Evolutionary conservation across 2,888 invertebrate genomes (phyloP).

Genomic region (Anagyrus pseudococci): DNA sequence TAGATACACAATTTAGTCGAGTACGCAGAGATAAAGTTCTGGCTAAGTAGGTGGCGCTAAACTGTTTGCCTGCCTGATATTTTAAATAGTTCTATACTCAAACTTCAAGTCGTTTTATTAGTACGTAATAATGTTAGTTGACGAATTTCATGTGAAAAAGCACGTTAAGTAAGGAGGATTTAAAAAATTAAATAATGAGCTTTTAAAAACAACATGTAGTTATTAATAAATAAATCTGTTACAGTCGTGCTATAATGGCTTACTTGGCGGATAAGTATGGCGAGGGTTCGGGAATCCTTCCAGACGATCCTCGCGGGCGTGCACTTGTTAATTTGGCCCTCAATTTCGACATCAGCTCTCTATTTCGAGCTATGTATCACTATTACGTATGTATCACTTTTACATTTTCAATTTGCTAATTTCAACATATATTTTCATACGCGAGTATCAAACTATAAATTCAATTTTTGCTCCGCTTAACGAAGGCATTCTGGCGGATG

Average conservation of each 20-base stretch:
- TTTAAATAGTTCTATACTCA: too few relatives aligned
- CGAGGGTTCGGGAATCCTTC: slow-evolving; percentile 60
- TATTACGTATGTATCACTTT: slow-evolving; percentile 65
- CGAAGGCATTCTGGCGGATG: neutral
- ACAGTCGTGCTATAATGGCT: slow-evolving; percentile 62
- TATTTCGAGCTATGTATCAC: slow-evolving; percentile 51
- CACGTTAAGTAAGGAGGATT: too few relatives aligned
- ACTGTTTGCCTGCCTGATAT: too few relatives aligned
- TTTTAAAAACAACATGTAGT: neutral
- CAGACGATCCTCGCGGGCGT: slow-evolving; percentile 57
- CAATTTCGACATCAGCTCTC: slow-evolving; percentile 59
- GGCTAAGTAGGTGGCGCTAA: neutral
- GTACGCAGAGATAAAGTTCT: neutral
- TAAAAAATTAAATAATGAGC: too few relatives aligned
- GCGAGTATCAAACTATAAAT: neutral
- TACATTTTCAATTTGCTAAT: too few relatives aligned
- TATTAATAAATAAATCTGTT: slow-evolving; percentile 37
- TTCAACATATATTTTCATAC: too few relatives aligned
- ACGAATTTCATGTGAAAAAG: too few relatives aligned
- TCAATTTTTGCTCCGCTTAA: too few relatives aligned
- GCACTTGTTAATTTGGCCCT: slow-evolving; percentile 61
- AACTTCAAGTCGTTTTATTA: too few relatives aligned
- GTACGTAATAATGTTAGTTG: too few relatives aligned
- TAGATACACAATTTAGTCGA: neutral
- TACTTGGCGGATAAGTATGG: slow-evolving; percentile 64